phyloP scores from a whole-genome alignment of 2,113 vertebrate species.

The Rhinichthys klamathensis region DNA sequence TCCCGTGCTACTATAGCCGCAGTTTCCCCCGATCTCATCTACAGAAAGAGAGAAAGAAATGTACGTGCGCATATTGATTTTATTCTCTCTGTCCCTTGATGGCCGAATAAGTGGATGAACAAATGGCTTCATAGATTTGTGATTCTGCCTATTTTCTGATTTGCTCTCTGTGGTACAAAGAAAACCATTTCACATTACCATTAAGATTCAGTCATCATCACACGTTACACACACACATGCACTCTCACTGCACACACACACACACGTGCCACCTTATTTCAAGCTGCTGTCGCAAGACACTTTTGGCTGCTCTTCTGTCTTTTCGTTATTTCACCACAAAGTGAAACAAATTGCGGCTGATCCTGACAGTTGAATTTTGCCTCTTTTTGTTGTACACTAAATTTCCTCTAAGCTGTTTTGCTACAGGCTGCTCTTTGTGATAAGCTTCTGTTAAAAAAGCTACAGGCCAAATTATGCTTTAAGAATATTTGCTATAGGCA shows the following conservation, averaged over 20 bases:
- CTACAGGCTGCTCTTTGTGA: conserved; percentile 37
- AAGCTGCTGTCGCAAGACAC: not conserved
- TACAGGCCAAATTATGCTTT: conserved; percentile 37
- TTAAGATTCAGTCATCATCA: conserved; percentile 39
- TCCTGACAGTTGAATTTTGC: conserved; percentile 27
- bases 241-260: not conserved
- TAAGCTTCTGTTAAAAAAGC: conserved; percentile 37
- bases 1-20: conserved; percentile 94
- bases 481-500: conserved; percentile 26
- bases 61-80: conserved; percentile 51
- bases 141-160: conserved; percentile 48
- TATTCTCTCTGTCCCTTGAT: conserved; percentile 44
- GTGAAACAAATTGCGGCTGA: conserved; percentile 26
- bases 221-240: conserved; percentile 35
- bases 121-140: conserved; percentile 57
- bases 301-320: not conserved
- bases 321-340: not conserved
- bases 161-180: conserved; percentile 31
- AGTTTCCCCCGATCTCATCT: conserved; percentile 96
- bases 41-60: conserved; percentile 24
- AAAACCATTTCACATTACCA: conserved; percentile 47
- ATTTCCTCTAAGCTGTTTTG: conserved; percentile 40
- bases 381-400: conserved; percentile 28
- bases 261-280: not conserved
- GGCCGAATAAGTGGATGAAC: conserved; percentile 53